phyloP scores from a whole-genome alignment of 2,888 invertebrate genomes.

The Caenorhabditis sp. region DNA sequence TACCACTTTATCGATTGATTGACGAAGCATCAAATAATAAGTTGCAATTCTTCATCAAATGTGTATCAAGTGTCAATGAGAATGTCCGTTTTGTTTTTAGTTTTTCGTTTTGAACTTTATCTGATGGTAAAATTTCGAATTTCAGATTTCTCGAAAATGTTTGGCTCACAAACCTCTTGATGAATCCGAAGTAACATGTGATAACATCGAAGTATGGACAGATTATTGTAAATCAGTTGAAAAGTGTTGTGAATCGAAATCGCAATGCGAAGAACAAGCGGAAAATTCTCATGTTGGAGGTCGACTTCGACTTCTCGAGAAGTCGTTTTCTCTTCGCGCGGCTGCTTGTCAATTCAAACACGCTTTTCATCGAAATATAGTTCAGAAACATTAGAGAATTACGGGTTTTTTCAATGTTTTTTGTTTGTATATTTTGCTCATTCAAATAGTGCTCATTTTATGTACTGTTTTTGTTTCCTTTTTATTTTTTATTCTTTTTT shows the following conservation, averaged over 20 bases:
- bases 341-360: slow-evolving; percentile 38
- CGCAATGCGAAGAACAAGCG: slow-evolving; percentile 22
- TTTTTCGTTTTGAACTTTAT: not conserved
- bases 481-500: slow-evolving; percentile 7
- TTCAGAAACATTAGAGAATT: slow-evolving; percentile 1
- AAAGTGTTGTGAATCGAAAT: slow-evolving; percentile 24
- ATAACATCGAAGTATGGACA: slow-evolving; percentile 26
- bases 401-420: not conserved
- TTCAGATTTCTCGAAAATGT: slow-evolving; percentile 25
- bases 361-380: slow-evolving; percentile 27
- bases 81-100: slow-evolving; percentile 4
- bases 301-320: slow-evolving; percentile 33
- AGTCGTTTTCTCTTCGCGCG: slow-evolving; percentile 35
- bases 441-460: not conserved
- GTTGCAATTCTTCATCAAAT: slow-evolving; percentile 32
- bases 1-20: slow-evolving; percentile 33
- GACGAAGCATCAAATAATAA: slow-evolving; percentile 40
- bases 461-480: not conserved
- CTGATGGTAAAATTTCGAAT: not conserved
- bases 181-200: slow-evolving; percentile 28
- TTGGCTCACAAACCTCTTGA: slow-evolving; percentile 12
- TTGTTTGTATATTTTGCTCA: not conserved
- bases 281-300: slow-evolving; percentile 28
- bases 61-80: slow-evolving; percentile 20
- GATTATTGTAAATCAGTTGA: slow-evolving; percentile 30